A percentile compares a stretch with the other conserved stretches of the same genome.
Conservation (phyloP, 1,140 invertebrate species). For the Zaprionus africanus region DNA sequence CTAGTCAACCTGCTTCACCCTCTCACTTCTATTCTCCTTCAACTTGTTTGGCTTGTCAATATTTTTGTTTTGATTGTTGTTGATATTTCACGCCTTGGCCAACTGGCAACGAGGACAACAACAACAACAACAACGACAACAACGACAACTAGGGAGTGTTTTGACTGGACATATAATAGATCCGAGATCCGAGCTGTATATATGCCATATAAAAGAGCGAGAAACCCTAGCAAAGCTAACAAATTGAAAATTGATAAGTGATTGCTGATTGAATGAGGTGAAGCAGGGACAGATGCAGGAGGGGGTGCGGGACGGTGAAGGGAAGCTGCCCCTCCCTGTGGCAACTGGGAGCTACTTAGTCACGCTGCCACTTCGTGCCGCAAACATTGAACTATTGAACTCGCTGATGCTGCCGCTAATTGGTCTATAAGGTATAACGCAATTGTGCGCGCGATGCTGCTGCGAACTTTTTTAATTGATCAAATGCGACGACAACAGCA, state of each 20-base stretch:
- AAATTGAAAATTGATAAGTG: constrained; percentile 16
- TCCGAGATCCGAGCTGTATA: constrained; percentile 27
- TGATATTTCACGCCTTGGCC: constrained; percentile 76
- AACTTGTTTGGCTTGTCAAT: constrained; percentile 62
- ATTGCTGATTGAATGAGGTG: constrained; percentile 15
- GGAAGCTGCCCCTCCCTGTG: not conserved
- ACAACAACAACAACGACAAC: constrained; percentile 34
- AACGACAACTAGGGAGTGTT: constrained; percentile 57
- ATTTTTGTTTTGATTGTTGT: constrained; percentile 70
- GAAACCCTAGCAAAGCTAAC: constrained; percentile 21
- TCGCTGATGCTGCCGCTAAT: constrained; percentile 58
- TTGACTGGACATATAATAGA: constrained; percentile 59
- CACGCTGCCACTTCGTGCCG: constrained; percentile 36
- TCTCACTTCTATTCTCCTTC: constrained; percentile 15
- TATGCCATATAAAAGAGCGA: constrained; percentile 39
- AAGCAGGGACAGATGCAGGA: not conserved
- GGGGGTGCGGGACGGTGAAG: too few relatives aligned
- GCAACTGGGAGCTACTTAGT: constrained; percentile 33
- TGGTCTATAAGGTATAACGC: constrained; percentile 61
- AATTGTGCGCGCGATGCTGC: constrained; percentile 44
- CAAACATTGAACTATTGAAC: constrained; percentile 74
- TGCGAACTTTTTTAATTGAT: constrained; percentile 65
- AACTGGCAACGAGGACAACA: constrained; percentile 41
- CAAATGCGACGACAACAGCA: constrained; percentile 62
- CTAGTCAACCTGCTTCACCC: constrained; percentile 17